Base-by-base conservation (phyloP, 2,113 vertebrate species). In the Fregata magnificens region DNA sequence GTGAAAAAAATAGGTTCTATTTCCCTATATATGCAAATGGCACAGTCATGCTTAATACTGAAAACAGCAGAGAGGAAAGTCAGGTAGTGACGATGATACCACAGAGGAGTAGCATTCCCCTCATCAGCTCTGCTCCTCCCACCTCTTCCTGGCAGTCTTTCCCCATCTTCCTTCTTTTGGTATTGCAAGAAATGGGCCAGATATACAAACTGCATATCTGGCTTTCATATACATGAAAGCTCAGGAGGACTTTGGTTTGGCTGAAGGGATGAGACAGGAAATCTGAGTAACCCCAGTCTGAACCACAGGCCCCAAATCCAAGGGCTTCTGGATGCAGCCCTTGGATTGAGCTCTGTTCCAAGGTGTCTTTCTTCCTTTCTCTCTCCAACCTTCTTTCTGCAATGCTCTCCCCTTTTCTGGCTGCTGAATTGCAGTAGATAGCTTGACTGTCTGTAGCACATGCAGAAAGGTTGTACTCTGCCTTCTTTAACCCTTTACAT, bases 1-100 rank as follows among this genome's bases (percentile, higher is more conserved):
- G 26, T 69, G 13, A 36, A 77, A 91, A 96, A 95, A 92, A 78
- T 25, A 94, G 74, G 52, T 90, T 93, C 55, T 44, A 22, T 95
- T 97, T 94, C 92, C 62, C 74, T 72, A 50, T 69, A 73, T 21
- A 71, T 40, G 49, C 82, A 88, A 38, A 62, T 77, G 47, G 83
- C 38, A 93, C 11, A 81, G n/a, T 80, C 38, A 73, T 69, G 66
- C 53, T 86, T 73, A 92, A 53, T 77, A 84, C 22, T 69, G 9
- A 88, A 77, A 97, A 90, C 11, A 90, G 58, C 80, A 89, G 50
- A 95, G 50, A 94, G 65, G 80, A 86, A 90, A 94, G 76, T 80
- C 84, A 85, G 94, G 73, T 77, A 95, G 47, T 36, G 56, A 96
- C 2, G 16, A 55, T 86, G 86, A 93, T 47, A 81, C 17, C 74